Evolutionary conservation across 1,140 invertebrate species (phyloP), one percentile per base, ranked within the genome.

Genomic region (Neodiprion virginianus): DNA sequence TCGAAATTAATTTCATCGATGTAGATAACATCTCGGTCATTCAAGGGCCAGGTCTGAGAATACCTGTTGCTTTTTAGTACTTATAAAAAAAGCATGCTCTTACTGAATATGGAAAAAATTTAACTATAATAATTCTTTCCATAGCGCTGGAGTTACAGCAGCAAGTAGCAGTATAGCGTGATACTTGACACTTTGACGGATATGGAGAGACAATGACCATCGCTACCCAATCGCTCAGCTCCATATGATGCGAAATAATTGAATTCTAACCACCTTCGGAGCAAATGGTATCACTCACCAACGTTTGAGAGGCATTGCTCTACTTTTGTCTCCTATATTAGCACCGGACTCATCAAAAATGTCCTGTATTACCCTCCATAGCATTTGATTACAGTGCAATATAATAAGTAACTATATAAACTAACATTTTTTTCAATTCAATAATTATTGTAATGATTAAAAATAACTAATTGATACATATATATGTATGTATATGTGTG

Each of bases 401-500:
- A 61, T 69, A 69, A 69, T 78, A 82, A 83, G 75, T 81, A 78
- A 81, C 79, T 80, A 82, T 80, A 84, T 83, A 81, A 84, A 83
- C 80, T 84, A 84, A 84, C 80, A 81, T 82, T 81, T 72, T 80
- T 61, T 61, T 61, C 53, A 61, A 12, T 8, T 69, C 12, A 14
- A 69, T n/a, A n/a, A n/a, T 12, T 14, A 69, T 69, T 71, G 69
- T 48, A 71, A 48, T 48, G 17, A 71, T 71, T 28, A 28, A 71
- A 71, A 71, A 40, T 48, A 17, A 71, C 69, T 71, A 48, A 71
- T 48, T 23, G 47, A 71, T 48, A 71, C 47, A 47, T 49, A 17
- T 48, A 71, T 71, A 61, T 61, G 53, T 61, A 61, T 61, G 11
- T 8, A 14, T 17, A 0, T 40, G 28, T 40, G 5, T 40, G 5